These are phyloP conservation scores for Perca flavescens DNA, from an alignment of 2,113 vertebrate species.

Conservation along the genomic window DNA sequence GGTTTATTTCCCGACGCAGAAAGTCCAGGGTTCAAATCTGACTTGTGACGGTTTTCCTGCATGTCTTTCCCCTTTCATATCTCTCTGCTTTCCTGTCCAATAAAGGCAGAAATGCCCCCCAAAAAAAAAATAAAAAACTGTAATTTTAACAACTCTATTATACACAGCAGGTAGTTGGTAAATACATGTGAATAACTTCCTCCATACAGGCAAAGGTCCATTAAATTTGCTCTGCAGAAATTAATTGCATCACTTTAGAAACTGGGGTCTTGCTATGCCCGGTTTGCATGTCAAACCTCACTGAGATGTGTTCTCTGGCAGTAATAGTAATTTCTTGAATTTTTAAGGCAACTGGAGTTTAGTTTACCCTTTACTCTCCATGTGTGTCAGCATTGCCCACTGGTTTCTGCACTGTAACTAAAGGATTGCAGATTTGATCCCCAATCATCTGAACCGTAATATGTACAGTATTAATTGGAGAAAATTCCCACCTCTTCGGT, in stretches of 20 bases:
- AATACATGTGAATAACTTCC: not conserved
- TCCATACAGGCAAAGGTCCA: not conserved
- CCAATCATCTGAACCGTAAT: not conserved
- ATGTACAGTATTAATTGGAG: not conserved
- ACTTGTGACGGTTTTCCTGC: no score
- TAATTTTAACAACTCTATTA: not conserved
- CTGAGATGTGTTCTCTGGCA: slow-evolving; percentile 36
- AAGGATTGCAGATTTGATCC: slow-evolving; percentile 2
- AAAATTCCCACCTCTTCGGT: not conserved
- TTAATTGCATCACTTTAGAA: not conserved
- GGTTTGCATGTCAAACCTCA: not conserved
- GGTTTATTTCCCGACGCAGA: no score
- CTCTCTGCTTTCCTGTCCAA: no score
- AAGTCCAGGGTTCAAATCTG: no score
- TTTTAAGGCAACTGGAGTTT: slow-evolving; percentile 38
- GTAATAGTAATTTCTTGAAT: slow-evolving; percentile 11
- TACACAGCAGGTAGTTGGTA: slow-evolving; percentile 5
- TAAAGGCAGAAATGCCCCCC: no score
- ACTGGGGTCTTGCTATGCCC: not conserved
- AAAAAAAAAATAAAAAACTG: not conserved
- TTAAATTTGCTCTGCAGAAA: slow-evolving; percentile 9
- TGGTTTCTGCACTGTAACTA: not conserved
- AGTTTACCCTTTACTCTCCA: not conserved
- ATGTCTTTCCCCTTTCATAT: no score
- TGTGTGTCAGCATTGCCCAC: not conserved